phyloP scores from a whole-genome alignment of 1,140 invertebrate genomes.

The Polypedilum vanderplanki region DNA sequence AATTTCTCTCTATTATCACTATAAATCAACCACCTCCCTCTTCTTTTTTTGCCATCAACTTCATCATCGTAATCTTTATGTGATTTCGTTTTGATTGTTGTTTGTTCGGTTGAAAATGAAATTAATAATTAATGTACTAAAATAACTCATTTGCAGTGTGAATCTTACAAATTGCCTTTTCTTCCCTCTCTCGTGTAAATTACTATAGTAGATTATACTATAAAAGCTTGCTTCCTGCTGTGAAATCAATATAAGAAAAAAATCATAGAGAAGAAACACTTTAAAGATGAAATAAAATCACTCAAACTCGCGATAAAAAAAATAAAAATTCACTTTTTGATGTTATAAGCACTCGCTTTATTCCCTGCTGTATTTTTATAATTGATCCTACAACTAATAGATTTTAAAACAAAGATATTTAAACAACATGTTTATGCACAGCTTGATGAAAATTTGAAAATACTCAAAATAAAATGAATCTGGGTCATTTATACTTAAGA shows the following conservation, averaged over 20 bases:
- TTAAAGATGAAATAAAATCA: neutral
- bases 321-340: too few relatives aligned
- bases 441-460: too few relatives aligned
- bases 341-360: too few relatives aligned
- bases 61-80: neutral
- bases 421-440: neutral
- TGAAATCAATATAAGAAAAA: slow-evolving; percentile 22
- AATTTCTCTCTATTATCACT: neutral
- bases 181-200: slow-evolving; percentile 13
- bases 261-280: too few relatives aligned
- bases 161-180: neutral
- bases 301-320: too few relatives aligned
- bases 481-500: too few relatives aligned
- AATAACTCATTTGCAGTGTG: neutral
- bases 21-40: neutral
- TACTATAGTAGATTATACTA: neutral
- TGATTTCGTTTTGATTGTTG: neutral
- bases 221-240: slow-evolving; percentile 1
- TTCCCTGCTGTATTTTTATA: too few relatives aligned
- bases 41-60: neutral
- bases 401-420: neutral
- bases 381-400: too few relatives aligned
- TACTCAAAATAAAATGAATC: too few relatives aligned
- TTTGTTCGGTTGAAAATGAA: slow-evolving; percentile 15
- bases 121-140: slow-evolving; percentile 21